Base-by-base conservation (phyloP, 2,113 vertebrate genomes). In the Psittacara wagleri region DNA sequence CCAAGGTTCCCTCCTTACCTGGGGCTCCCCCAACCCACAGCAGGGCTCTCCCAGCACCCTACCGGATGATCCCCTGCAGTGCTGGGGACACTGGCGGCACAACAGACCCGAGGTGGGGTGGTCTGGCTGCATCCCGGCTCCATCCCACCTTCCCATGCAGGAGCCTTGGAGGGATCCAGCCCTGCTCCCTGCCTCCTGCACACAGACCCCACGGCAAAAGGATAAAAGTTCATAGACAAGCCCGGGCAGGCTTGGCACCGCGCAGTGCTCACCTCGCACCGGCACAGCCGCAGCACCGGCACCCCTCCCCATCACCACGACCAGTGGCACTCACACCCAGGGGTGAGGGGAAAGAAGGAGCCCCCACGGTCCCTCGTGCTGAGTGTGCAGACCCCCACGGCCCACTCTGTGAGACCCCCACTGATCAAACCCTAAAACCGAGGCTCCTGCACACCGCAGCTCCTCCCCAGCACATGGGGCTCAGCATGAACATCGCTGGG, bases 191-290 rank as follows among this genome's bases (percentile, higher is more conserved):
- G 70, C 57, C 35, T 70, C 25, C 80, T 48, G 79, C 83, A 41
- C 70, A 13, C 44, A 8, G 81, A 95, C 86, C 91, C 90, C 73
- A 82, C 44, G 13, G 92, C 82, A 7, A 87, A 89, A 95, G 94
- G 83, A 96, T 90, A 92, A 95, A 97, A 97, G 97, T 96, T 97
- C 97, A 97, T 4, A 4, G 13, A 79, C 95, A 96, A 96, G 97
- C 95, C 94, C 4, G 1, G 90, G 92, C 96, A 97, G 87, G 92
- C 28, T 1, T 11, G 44, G 95, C 88, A 48, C 46, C 3, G 68
- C 5, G 29, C 61, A 31, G 68, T 7, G 69, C 78, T 92, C 86
- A 43, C 92, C 73, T 59, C 13, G 2, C 88, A 17, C 27, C 22
- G 2, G 83, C 81, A 31, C 83, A 28, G 33, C 55, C 33, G 9